Conservation (phyloP, 2,888 invertebrate genomes). For the Phoenoteleia sp. region DNA sequence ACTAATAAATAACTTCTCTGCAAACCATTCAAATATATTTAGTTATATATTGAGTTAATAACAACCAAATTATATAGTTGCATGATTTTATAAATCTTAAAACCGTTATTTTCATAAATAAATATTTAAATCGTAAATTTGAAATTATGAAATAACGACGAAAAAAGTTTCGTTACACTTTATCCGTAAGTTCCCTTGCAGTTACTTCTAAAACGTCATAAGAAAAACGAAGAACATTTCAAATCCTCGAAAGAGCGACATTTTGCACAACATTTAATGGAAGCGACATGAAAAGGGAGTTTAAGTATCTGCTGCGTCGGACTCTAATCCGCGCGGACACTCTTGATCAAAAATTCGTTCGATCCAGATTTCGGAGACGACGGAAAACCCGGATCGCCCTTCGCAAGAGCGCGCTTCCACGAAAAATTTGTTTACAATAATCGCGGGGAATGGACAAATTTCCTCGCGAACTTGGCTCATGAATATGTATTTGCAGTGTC, state of each 20-base stretch:
- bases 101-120: too few species aligned
- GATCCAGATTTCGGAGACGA: not conserved
- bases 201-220: too few species aligned
- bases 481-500: slow-evolving; percentile 44
- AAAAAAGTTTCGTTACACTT: too few species aligned
- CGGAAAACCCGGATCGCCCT: slow-evolving; percentile 2
- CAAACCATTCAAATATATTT: too few species aligned
- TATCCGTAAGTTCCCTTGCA: too few species aligned
- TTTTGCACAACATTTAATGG: slow-evolving; percentile 25
- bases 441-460: slow-evolving; percentile 4
- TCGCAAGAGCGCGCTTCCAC: too few species aligned
- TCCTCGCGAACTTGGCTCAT: slow-evolving; percentile 19
- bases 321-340: not conserved
- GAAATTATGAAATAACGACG: too few species aligned
- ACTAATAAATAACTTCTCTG: too few species aligned
- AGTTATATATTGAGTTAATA: too few species aligned
- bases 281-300: slow-evolving; percentile 29
- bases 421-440: slow-evolving; percentile 50
- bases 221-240: not conserved
- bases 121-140: too few species aligned
- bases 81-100: too few species aligned
- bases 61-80: too few species aligned
- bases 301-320: slow-evolving; percentile 14
- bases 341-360: slow-evolving; percentile 24
- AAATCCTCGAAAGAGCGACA: slow-evolving; percentile 11